Conservation (phyloP, 2,888 invertebrate species). For the Palloptera scutellata region DNA sequence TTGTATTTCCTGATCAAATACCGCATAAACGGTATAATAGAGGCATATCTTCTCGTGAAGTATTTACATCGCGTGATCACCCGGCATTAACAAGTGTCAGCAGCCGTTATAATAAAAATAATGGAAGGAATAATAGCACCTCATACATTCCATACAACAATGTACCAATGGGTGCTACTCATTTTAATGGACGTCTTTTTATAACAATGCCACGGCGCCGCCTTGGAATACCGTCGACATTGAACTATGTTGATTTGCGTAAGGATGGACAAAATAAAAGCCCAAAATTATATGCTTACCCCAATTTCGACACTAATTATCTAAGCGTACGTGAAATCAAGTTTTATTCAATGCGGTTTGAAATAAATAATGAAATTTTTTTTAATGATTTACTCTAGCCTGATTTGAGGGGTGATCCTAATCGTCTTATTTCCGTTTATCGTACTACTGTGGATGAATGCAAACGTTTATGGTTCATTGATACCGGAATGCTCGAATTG, state of each 20-base stretch:
- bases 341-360: neutral
- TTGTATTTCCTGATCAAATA: slow-evolving; percentile 38
- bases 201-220: slow-evolving; percentile 77
- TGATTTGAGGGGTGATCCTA: slow-evolving; percentile 35
- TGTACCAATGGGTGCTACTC: slow-evolving; percentile 61
- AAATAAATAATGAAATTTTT: slow-evolving; percentile 16
- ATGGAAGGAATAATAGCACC: slow-evolving; percentile 9
- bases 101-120: neutral
- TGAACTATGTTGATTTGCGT: slow-evolving; percentile 65
- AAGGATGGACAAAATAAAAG: slow-evolving; percentile 56
- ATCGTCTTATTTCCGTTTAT: slow-evolving; percentile 73
- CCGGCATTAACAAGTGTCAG: neutral
- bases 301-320: slow-evolving; percentile 55
- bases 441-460: slow-evolving; percentile 75
- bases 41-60: slow-evolving; percentile 13
- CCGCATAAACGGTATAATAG: slow-evolving; percentile 11
- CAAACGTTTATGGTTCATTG: slow-evolving; percentile 80
- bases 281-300: slow-evolving; percentile 60
- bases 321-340: slow-evolving; percentile 43
- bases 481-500: slow-evolving; percentile 77
- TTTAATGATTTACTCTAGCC: slow-evolving; percentile 27
- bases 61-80: slow-evolving; percentile 31
- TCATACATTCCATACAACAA: slow-evolving; percentile 61
- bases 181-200: slow-evolving; percentile 69
- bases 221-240: slow-evolving; percentile 70